A percentile compares a stretch with the other conserved stretches of the same genome.
Conservation (phyloP, 2,888 invertebrate genomes). For the Phortica magna region DNA sequence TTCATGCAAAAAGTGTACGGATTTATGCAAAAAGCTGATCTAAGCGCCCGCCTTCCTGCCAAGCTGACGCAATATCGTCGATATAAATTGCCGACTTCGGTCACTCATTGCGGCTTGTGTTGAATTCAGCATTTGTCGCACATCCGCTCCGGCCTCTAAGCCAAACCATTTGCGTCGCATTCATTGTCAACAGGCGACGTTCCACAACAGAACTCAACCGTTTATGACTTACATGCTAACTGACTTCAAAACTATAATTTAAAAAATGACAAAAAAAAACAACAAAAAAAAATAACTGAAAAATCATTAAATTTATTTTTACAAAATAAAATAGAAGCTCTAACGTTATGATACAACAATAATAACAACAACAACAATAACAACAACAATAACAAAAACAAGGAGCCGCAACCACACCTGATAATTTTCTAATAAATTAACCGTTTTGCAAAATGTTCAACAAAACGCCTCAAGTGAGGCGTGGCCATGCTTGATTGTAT, state of each 20-base stretch:
- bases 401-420: slow-evolving; percentile 12
- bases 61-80: too few species aligned
- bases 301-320: not conserved
- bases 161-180: not conserved
- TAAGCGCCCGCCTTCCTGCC: too few species aligned
- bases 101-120: too few species aligned
- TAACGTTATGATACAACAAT: not conserved
- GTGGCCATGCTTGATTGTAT: slow-evolving; percentile 45
- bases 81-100: too few species aligned
- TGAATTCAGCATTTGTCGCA: too few species aligned
- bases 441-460: slow-evolving; percentile 60
- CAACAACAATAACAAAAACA: not conserved
- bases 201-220: not conserved
- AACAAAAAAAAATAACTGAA: not conserved
- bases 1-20: too few species aligned
- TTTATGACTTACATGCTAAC: not conserved
- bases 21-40: too few species aligned
- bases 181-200: not conserved
- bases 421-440: slow-evolving; percentile 37
- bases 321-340: not conserved
- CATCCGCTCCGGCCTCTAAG: not conserved
- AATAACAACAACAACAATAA: not conserved
- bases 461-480: slow-evolving; percentile 58
- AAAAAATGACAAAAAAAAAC: not conserved
- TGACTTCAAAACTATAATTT: slow-evolving; percentile 13